A percentile compares a stretch with the other conserved stretches of the same genome.
Evolutionary conservation across 1,140 invertebrate genomes (phyloP).

Genomic region (Pseudomyrmex pallidus): DNA sequence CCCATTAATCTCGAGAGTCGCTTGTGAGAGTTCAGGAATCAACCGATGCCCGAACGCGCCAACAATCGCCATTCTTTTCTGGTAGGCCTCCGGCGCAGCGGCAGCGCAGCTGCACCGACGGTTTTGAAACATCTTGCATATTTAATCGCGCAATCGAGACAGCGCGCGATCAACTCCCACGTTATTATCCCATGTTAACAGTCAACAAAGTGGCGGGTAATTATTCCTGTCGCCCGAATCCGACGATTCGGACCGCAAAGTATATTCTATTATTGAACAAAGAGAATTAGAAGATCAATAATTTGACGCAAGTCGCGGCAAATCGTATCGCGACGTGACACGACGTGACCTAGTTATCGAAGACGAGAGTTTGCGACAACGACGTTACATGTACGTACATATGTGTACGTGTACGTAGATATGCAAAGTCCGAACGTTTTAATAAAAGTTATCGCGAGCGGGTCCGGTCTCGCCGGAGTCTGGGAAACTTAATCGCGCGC

Average conservation of each 20-base stretch:
- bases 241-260: background rate
- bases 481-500: conserved; percentile 47
- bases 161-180: conserved; percentile 6
- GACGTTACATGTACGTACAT: no score
- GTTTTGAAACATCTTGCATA: conserved; percentile 43
- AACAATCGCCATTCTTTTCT: conserved; percentile 25
- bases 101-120: conserved; percentile 5
- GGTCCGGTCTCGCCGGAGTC: conserved; percentile 2
- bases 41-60: background rate
- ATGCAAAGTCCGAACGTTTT: conserved; percentile 25
- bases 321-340: background rate
- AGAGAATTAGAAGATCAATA: background rate
- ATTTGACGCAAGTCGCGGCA: background rate
- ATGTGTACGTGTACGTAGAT: background rate
- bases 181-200: conserved; percentile 51
- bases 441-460: conserved; percentile 51
- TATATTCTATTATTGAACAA: no score
- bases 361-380: conserved; percentile 1
- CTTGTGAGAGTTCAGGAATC: conserved; percentile 20
- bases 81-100: background rate
- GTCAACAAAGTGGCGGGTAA: conserved; percentile 47
- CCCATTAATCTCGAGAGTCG: background rate
- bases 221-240: conserved; percentile 54
- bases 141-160: conserved; percentile 49
- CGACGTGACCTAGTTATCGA: conserved; percentile 35